Evolutionary conservation across 2,797 vertebrate species (phyloP).

Genomic region (Hemibagrus guttatus): DNA sequence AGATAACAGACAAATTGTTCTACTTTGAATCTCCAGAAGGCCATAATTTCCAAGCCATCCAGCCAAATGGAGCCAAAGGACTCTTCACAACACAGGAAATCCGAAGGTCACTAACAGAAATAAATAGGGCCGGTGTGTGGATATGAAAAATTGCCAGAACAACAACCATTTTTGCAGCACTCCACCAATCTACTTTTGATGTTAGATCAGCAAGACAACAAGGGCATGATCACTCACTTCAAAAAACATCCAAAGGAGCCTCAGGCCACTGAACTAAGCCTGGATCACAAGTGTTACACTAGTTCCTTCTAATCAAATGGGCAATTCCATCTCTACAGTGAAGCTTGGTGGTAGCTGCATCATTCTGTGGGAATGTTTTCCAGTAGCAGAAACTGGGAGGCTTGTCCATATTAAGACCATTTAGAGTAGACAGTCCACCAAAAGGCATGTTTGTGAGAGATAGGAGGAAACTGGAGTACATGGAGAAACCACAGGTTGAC

Average conservation of each 20-base stretch:
- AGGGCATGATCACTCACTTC: neutral
- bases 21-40: neutral
- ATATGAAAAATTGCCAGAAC: neutral
- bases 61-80: neutral
- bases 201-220: neutral
- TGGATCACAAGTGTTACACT: neutral
- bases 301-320: neutral
- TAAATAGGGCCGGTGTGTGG: neutral
- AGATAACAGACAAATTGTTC: neutral
- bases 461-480: neutral
- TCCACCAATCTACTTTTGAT: neutral
- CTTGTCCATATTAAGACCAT: neutral
- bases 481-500: neutral
- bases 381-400: neutral
- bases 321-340: neutral
- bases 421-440: neutral
- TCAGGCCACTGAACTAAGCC: neutral
- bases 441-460: neutral
- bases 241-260: neutral
- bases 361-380: neutral
- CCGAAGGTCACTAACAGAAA: neutral
- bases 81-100: neutral
- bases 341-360: neutral
- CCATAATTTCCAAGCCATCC: neutral
- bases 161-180: neutral